Evolutionary conservation across 2,888 invertebrate species (phyloP).

Genomic region (Andricus curvator): DNA sequence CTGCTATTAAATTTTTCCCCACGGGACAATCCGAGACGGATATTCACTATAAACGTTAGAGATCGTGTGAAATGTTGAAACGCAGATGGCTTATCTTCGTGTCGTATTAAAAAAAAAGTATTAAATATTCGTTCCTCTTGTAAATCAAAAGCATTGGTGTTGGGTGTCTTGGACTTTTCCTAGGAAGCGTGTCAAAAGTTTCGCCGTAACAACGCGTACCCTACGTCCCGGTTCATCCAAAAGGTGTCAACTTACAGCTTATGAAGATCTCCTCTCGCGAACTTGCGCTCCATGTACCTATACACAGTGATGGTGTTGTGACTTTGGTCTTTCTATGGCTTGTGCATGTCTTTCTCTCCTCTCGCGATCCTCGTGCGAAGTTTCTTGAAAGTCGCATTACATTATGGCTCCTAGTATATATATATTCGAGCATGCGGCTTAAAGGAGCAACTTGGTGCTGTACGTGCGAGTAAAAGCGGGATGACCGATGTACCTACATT

Average conservation of each 20-base stretch:
- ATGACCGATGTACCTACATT: slow-evolving; percentile 59
- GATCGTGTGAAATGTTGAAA: slow-evolving; percentile 3
- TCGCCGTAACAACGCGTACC: slow-evolving; percentile 50
- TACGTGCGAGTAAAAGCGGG: slow-evolving; percentile 29
- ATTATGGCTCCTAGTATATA: slow-evolving; percentile 13
- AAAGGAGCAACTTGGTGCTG: slow-evolving; percentile 36
- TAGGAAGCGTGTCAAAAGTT: slow-evolving; percentile 61
- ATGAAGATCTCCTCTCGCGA: slow-evolving; percentile 66
- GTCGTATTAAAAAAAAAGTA: slow-evolving; percentile 18
- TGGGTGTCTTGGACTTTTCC: slow-evolving; percentile 17
- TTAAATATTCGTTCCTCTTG: slow-evolving; percentile 6
- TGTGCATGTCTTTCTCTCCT: slow-evolving; percentile 36
- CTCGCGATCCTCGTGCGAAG: slow-evolving; percentile 43
- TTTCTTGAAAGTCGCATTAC: slow-evolving; percentile 40
- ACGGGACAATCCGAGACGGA: too few species aligned
- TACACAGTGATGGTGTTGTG: slow-evolving; percentile 42
- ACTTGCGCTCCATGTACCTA: slow-evolving; percentile 53
- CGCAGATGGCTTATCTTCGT: neutral
- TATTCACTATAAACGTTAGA: neutral
- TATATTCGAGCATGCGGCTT: slow-evolving; percentile 38
- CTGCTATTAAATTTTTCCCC: too few species aligned
- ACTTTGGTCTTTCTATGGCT: slow-evolving; percentile 12
- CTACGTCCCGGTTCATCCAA: slow-evolving; percentile 56
- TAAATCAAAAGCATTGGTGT: slow-evolving; percentile 37
- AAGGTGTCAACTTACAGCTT: slow-evolving; percentile 69